Evolutionary conservation across 2,888 invertebrate species (phyloP).

Genomic region (Meta bourneti): DNA sequence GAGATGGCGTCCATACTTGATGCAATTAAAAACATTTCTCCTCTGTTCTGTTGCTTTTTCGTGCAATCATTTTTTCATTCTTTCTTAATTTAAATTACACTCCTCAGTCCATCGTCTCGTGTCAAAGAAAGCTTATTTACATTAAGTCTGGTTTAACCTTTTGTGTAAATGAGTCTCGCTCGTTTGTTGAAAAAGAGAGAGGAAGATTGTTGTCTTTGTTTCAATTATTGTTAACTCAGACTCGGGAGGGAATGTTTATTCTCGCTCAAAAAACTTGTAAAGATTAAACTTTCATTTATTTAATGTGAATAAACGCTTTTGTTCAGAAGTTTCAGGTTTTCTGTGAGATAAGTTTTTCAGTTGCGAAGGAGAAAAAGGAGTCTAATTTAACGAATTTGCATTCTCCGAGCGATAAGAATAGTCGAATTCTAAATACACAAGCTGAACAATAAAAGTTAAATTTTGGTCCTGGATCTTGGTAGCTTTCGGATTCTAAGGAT

Average conservation of each 20-base stretch:
- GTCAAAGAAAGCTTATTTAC: constrained; percentile 6
- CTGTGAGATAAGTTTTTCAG: neutral
- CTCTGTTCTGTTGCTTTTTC: neutral
- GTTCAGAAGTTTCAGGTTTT: neutral
- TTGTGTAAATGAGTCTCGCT: constrained; percentile 5
- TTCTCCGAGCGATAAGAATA: too few relatives aligned
- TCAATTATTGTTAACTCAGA: neutral
- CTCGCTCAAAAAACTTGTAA: neutral
- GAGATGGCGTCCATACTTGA: constrained; percentile 1
- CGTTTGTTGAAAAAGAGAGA: constrained; percentile 1
- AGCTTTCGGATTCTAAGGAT: too few relatives aligned
- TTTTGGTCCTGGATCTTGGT: too few relatives aligned
- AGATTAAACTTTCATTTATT: neutral
- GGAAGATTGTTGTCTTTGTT: constrained; percentile 17
- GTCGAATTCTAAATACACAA: too few relatives aligned
- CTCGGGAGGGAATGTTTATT: neutral
- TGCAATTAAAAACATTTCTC: neutral
- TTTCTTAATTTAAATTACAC: constrained; percentile 25
- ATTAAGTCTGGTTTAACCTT: constrained; percentile 23
- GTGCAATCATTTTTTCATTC: neutral
- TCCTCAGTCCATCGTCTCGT: neutral
- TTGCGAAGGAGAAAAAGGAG: too few relatives aligned
- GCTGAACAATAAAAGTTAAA: too few relatives aligned
- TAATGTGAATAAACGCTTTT: constrained; percentile 2
- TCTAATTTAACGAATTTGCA: too few relatives aligned